These are phyloP conservation scores for Chroicocephalus ridibundus DNA, from an alignment of 2,113 vertebrate species.

Conservation along the genomic window DNA sequence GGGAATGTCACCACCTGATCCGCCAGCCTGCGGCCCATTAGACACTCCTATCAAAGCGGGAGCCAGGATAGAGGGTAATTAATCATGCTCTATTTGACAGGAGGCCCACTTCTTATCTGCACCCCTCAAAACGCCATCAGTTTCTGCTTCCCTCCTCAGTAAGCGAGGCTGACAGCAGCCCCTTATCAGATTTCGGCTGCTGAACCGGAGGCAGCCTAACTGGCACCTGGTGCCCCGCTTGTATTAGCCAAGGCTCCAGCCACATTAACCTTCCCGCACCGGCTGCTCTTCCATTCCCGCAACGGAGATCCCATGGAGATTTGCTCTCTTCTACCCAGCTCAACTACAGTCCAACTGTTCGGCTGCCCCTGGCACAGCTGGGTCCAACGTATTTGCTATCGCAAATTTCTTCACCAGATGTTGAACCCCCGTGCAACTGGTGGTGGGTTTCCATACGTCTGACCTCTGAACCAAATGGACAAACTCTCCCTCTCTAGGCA, in stretches of 20 bases:
- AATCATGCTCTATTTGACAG: slow-evolving; percentile 85
- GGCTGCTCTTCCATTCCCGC: neutral
- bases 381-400: neutral
- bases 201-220: slow-evolving; percentile 5
- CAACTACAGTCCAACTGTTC: neutral
- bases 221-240: neutral
- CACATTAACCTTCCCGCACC: neutral
- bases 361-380: neutral
- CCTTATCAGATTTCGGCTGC: slow-evolving; percentile 83
- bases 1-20: neutral
- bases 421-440: neutral
- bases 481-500: neutral
- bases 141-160: slow-evolving; percentile 58
- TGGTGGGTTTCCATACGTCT: neutral
- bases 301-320: fast-evolving
- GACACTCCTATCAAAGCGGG: slow-evolving; percentile 68
- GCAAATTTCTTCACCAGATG: neutral
- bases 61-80: slow-evolving; percentile 80
- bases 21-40: slow-evolving; percentile 70
- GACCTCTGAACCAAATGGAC: neutral
- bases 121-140: slow-evolving; percentile 59
- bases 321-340: neutral
- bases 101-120: slow-evolving; percentile 81
- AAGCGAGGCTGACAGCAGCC: slow-evolving; percentile 65
- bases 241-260: neutral